Percentiles rank a stretch among this genome's conserved stretches.
These are phyloP conservation scores for Picathartes gymnocephalus DNA, from an alignment of 2,113 vertebrate genomes.

Conservation along the genomic window DNA sequence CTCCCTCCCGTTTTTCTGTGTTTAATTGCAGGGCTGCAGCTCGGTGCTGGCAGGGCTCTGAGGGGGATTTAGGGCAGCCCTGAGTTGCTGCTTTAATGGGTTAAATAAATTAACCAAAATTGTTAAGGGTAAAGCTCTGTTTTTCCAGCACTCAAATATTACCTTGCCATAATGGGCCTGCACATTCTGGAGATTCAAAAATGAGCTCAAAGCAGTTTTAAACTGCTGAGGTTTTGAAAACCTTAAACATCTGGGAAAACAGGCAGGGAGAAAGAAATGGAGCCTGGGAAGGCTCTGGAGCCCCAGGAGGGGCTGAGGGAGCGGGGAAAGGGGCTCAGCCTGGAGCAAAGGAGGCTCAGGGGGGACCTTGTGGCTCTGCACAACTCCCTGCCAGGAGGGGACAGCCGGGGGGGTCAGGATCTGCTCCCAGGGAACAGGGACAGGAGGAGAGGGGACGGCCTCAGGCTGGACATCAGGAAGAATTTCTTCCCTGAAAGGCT, in stretches of 20 bases:
- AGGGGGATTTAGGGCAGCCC: background rate
- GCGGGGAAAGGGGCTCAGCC: background rate
- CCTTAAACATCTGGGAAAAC: background rate
- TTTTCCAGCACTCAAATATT: background rate
- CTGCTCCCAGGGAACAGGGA: background rate
- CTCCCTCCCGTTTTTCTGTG: background rate
- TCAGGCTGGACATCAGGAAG: background rate
- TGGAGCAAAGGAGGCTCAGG: background rate
- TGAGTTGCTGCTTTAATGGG: accelerated
- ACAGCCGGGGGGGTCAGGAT: background rate
- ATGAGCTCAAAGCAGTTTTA: background rate
- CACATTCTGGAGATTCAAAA: background rate
- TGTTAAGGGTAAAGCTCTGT: background rate
- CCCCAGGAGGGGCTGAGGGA: background rate
- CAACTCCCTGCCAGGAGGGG: too few species aligned
- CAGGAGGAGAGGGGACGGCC: background rate
- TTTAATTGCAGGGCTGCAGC: background rate
- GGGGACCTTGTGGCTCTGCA: too few species aligned
- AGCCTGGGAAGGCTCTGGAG: background rate
- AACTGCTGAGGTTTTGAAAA: background rate
- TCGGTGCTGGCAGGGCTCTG: background rate
- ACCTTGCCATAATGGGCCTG: background rate
- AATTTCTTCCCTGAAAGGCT: background rate
- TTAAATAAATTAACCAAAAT: background rate
- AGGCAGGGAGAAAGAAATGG: background rate